Percentiles rank a stretch among this genome's conserved stretches.
Conservation (phyloP, 2,888 invertebrate genomes). For the Rambutsinella grinnellia region DNA sequence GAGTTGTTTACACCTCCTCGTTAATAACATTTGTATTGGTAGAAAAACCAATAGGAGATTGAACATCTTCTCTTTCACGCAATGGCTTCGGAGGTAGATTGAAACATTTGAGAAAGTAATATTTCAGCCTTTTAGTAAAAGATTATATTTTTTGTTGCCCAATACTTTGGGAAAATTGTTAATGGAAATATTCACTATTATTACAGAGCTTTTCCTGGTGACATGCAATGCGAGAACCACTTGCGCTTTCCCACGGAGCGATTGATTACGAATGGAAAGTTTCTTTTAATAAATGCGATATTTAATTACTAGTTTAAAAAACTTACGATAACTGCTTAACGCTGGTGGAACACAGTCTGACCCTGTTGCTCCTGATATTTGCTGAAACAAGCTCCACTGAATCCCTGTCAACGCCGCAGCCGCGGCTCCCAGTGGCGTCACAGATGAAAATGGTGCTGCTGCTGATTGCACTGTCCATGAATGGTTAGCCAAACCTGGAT, state of each 20-base stretch:
- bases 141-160: too few relatives aligned
- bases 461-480: slow-evolving; percentile 25
- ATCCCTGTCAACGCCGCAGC: slow-evolving; percentile 43
- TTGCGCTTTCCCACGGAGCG: too few relatives aligned
- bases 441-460: not conserved
- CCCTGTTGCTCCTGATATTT: slow-evolving; percentile 37
- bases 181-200: too few relatives aligned
- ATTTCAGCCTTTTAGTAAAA: not conserved
- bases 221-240: slow-evolving; percentile 36
- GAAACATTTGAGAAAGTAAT: not conserved
- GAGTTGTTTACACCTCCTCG: not conserved
- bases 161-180: too few relatives aligned
- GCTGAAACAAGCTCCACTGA: slow-evolving; percentile 63
- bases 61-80: too few relatives aligned
- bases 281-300: slow-evolving; percentile 34
- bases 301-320: not conserved
- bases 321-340: slow-evolving; percentile 61
- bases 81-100: too few relatives aligned
- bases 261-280: too few relatives aligned
- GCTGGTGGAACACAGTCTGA: slow-evolving; percentile 53
- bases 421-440: not conserved
- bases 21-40: not conserved
- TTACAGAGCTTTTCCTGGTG: too few relatives aligned
- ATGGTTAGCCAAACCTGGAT: slow-evolving; percentile 30
- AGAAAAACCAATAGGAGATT: not conserved